These are phyloP conservation scores for Corythornis madagascariensis DNA, from an alignment of 2,113 vertebrate genomes.

Conservation along the genomic window DNA sequence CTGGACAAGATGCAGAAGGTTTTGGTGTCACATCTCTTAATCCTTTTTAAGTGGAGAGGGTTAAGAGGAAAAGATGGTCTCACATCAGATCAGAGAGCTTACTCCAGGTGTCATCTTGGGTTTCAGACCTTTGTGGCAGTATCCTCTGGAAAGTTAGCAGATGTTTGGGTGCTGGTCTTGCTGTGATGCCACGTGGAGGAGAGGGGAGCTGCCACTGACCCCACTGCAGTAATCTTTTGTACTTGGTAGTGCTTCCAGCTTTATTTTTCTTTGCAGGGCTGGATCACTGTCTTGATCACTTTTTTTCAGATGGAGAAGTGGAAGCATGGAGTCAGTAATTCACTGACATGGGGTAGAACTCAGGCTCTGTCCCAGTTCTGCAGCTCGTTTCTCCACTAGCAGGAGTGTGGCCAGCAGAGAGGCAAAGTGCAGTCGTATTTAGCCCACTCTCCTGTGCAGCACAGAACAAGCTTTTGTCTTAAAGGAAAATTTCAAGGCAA, in stretches of 20 bases:
- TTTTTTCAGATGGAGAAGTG: not conserved
- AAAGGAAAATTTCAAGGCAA: not conserved
- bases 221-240: accelerated
- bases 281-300: accelerated
- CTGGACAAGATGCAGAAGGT: not conserved
- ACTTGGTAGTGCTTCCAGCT: accelerated
- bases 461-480: not conserved
- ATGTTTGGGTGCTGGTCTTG: not conserved
- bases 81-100: not conserved
- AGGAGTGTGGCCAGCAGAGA: not conserved
- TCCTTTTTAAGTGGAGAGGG: not conserved
- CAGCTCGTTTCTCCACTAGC: not conserved
- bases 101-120: not conserved
- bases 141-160: not conserved
- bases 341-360: not conserved
- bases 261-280: not conserved
- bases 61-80: not conserved
- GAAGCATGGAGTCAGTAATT: not conserved
- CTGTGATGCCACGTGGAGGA: not conserved
- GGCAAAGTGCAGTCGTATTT: not conserved
- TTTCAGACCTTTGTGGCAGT: not conserved
- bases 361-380: not conserved
- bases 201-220: not conserved
- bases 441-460: not conserved
- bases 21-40: not conserved